Evolutionary conservation across 2,888 invertebrate species (phyloP).

Genomic region (Phyllotreta striolata): DNA sequence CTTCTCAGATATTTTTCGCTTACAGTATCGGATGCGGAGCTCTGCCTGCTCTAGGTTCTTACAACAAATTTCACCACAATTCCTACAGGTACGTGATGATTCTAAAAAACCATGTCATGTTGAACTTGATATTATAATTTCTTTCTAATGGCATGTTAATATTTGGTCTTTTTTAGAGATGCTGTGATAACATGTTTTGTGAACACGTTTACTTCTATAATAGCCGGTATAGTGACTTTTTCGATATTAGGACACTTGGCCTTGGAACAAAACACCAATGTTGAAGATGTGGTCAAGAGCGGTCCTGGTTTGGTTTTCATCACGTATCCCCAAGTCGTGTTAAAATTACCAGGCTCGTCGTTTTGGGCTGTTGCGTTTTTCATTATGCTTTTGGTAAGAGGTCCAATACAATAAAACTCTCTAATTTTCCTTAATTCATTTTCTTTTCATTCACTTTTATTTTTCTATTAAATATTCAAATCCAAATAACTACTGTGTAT

Average conservation of each 20-base stretch:
- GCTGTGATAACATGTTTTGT: constrained; percentile 75
- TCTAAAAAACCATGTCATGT: constrained; percentile 34
- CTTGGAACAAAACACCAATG: constrained; percentile 62
- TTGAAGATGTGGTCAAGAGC: constrained; percentile 65
- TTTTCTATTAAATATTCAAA: too few species aligned
- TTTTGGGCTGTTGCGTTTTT: constrained; percentile 79
- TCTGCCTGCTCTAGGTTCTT: constrained; percentile 75
- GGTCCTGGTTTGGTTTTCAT: constrained; percentile 80
- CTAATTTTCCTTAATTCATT: not conserved
- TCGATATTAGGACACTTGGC: constrained; percentile 78
- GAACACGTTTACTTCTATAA: constrained; percentile 75
- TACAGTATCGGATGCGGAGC: constrained; percentile 81
- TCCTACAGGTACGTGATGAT: constrained; percentile 78
- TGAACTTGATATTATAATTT: too few species aligned
- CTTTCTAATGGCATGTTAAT: not conserved
- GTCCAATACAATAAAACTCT: not conserved
- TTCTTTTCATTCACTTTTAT: too few species aligned
- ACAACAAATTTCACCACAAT: constrained; percentile 80
- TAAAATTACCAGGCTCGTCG: constrained; percentile 74
- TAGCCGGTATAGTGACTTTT: constrained; percentile 80
- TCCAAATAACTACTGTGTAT: too few species aligned
- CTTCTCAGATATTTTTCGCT: constrained; percentile 81
- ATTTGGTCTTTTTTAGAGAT: constrained; percentile 63
- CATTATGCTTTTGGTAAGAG: constrained; percentile 71
- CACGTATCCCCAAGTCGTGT: constrained; percentile 78